A percentile compares a stretch with the other conserved stretches of the same genome.
These are phyloP conservation scores for Brachionus asplanchnoidis DNA, from an alignment of 1,140 invertebrate genomes.

Conservation along the genomic window DNA sequence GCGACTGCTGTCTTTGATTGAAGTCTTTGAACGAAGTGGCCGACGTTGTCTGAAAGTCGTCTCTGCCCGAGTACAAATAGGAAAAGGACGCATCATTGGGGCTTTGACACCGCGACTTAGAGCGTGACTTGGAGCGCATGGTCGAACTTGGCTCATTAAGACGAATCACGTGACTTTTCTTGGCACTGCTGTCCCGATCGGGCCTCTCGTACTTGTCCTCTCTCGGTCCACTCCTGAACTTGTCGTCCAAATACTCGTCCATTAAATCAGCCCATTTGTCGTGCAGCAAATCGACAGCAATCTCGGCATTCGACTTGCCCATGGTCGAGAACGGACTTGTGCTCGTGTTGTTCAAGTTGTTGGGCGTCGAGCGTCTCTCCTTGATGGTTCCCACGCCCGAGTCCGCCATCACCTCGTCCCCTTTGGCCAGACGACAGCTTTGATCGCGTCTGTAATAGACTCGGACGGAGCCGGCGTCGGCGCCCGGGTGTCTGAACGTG, in stretches of 20 bases:
- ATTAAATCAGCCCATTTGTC: conserved; percentile 34
- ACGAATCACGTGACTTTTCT: conserved; percentile 24
- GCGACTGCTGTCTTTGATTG: background rate
- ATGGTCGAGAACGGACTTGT: conserved; percentile 27
- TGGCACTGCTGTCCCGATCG: background rate
- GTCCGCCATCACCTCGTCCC: background rate
- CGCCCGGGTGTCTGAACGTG: conserved; percentile 29
- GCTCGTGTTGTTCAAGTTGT: background rate
- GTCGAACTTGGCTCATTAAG: conserved; percentile 23
- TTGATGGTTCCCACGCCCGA: background rate
- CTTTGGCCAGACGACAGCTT: background rate
- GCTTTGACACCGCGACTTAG: conserved; percentile 10
- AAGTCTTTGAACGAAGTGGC: conserved; percentile 21
- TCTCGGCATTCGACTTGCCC: conserved; percentile 14
- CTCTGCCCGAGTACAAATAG: conserved; percentile 36
- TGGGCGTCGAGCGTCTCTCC: background rate
- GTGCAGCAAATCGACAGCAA: conserved; percentile 20
- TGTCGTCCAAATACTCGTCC: conserved; percentile 37
- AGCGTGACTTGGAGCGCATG: background rate
- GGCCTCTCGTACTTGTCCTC: background rate
- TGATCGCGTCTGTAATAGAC: conserved; percentile 34
- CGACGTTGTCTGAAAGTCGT: conserved; percentile 28
- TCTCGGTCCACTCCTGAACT: background rate
- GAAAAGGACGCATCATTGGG: conserved; percentile 35
- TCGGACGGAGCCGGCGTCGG: background rate